Evolutionary conservation across 2,797 vertebrate species (phyloP), one percentile per base, ranked within the genome.

Genomic region (Gila robusta): DNA sequence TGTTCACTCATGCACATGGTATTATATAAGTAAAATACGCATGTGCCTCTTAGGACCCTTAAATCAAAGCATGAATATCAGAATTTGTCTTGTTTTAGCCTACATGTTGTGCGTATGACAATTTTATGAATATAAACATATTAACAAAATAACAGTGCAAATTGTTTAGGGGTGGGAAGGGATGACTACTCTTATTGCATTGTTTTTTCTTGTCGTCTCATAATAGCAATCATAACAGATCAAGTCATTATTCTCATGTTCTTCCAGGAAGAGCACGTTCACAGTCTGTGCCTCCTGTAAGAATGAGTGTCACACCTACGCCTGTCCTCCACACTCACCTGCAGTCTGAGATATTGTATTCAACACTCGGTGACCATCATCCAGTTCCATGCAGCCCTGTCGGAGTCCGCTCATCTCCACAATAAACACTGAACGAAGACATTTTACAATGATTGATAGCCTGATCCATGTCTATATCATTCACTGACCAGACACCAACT

Each of bases 321-420:
- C 28, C 70, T 73, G 19, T 35, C 16, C 6, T 47, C 28, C 21
- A 66, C 0, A 1, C 23, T 76, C 21, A 49, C 14, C 3, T 52
- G 21, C 23, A 85, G 14, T 17, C 28, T 71, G 52, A 62, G 6
- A 0, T 17, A 0, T 52, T 72, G 2, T 85, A 85, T 73, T 85
- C 84, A 80, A 21, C 17, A 17, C 56, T 85, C 28, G 39, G 69
- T 26, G 39, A 72, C 47, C 84, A 85, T 59, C 77, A 16, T 32
- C 69, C 84, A 73, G 69, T 81, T 32, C 69, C 69, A 52, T 85
- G 67, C 67, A 85, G 56, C 28, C 69, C 52, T 28, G 41, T 37
- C 3, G 2, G 5, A 19, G 6, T 35, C 39, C 26, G 0, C 35
- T 78, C 26, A 69, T 28, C 6, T 74, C 71, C 6, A 9, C 6